Evolutionary conservation across 2,113 vertebrate genomes (phyloP), one percentile per base, ranked within the genome.

Genomic region (Amia ocellicauda): DNA sequence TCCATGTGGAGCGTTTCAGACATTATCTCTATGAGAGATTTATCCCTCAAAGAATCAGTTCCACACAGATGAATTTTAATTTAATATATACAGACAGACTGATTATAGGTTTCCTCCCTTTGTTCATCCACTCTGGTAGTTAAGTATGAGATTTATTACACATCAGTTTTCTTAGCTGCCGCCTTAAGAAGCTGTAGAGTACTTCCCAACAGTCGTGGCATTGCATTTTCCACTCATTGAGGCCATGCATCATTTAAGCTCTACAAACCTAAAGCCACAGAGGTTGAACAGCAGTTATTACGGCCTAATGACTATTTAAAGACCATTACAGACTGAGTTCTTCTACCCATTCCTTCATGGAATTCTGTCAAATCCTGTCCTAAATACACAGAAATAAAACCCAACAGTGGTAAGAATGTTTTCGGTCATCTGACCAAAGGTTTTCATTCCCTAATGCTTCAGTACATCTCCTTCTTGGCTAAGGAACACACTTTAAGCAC

Each of bases 331-430:
- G 74, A 79, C 68, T 62, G 81, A 80, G 74, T 81, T 71, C 60
- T 78, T 79, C 83, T 84, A 73, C 76, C 66, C 69, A 66, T 27
- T 40, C 31, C 74, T 85, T 87, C 83, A 82, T 85, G 79, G 74
- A 84, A 83, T 58, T 59, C 60, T 54, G 49, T 84, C 77, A 47
- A 20, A 69, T 77, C 75, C 67, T 81, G 66, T 36, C 11, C 31
- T 36, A 36, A 36, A 36, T 36, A 36, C 31, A 36, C 31, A 36
- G 31, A 36, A 36, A 7, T 11, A 5, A 36, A 36, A 36, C 31
- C 11, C 5, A 36, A 36, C 11, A 36, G 73, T 81, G 74, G 73
- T 78, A 73, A 72, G 75, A 41, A 22, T 19, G 29, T 42, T 58
- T 62, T 85, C 7, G 9, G 14, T 27, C 24, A 13, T 8, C 2